Evolutionary conservation across 1,140 invertebrate species (phyloP), one percentile per base, ranked within the genome.

Genomic region (Hyphantria cunea): DNA sequence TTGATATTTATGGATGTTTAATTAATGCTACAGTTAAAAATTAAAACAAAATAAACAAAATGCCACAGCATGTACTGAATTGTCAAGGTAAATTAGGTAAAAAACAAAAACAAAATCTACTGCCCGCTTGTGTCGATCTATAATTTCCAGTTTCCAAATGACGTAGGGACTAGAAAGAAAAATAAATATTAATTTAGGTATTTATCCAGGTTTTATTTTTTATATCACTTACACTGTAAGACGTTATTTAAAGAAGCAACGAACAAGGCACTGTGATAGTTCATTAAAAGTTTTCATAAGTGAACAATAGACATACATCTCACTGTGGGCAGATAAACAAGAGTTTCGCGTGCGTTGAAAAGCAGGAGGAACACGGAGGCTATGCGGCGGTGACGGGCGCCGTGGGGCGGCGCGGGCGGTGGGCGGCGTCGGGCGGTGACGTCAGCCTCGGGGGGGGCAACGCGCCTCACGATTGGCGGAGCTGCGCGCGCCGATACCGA

Each of bases 401-500:
- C 61, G 49, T 56, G 69, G 66, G 68, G 83, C 69, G 84, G 78
- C 76, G 80, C 77, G 82, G 80, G 82, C 78, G 83, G 78, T 84
- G 78, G 84, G 82, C 80, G 84, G 80, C 68, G 74, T 44, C 84
- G 78, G 82, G 82, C 67, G 79, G 85, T 88, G 85, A 89, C 86
- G 89, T 89, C 87, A 90, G 74, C 71, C 52, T 44, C 50, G 66
- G 73, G 80, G 37, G 78, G 77, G 81, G 82, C 75, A 69, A 45
- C 70, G 68, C 68, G 72, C 70, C 70, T 64, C 56, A 64, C 77
- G 72, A 90, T 90, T 90, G 89, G 87, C 72, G 51, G 77, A 81
- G 74, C 62, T 84, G 82, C 88, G 82, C 84, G 86, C 86, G 83
- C 77, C 81, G 86, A 84, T 90, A 90, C 90, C 90, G 89, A 91